Conservation (phyloP, 2,888 invertebrate genomes). For the Andrena haemorrhoa region DNA sequence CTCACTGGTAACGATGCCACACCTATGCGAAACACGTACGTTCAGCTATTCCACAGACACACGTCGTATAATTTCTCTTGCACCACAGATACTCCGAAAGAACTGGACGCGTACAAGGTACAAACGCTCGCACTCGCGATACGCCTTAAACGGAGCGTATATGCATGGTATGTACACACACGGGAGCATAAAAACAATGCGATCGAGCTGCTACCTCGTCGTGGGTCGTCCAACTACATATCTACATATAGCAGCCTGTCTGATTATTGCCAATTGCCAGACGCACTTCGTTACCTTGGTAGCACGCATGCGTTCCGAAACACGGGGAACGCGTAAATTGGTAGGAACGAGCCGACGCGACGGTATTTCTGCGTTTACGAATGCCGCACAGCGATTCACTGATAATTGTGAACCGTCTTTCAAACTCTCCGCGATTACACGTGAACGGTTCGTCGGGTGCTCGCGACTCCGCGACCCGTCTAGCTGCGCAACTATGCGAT, state of each 20-base stretch:
- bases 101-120: conserved; percentile 35
- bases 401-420: not conserved
- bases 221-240: conserved; percentile 66
- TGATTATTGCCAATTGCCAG: conserved; percentile 50
- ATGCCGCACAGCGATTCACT: not conserved
- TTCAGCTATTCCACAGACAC: conserved; percentile 2
- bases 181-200: conserved; percentile 78
- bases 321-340: conserved; percentile 61
- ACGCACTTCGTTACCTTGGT: conserved; percentile 60
- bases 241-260: conserved; percentile 48
- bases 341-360: conserved; percentile 1
- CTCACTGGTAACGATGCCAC: conserved; percentile 62
- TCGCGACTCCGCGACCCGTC: conserved; percentile 5
- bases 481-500: conserved; percentile 44
- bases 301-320: conserved; percentile 68
- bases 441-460: not conserved
- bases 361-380: too few relatives aligned
- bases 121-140: conserved; percentile 46
- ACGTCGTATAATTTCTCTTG: conserved; percentile 10
- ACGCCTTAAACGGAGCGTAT: conserved; percentile 56
- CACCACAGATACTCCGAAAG: conserved; percentile 29
- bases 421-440: not conserved
- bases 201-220: conserved; percentile 77
- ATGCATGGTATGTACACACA: conserved; percentile 61
- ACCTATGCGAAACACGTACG: conserved; percentile 44